Evolutionary conservation across 2,797 vertebrate genomes (phyloP).

Genomic region (Siniperca scherzeri): DNA sequence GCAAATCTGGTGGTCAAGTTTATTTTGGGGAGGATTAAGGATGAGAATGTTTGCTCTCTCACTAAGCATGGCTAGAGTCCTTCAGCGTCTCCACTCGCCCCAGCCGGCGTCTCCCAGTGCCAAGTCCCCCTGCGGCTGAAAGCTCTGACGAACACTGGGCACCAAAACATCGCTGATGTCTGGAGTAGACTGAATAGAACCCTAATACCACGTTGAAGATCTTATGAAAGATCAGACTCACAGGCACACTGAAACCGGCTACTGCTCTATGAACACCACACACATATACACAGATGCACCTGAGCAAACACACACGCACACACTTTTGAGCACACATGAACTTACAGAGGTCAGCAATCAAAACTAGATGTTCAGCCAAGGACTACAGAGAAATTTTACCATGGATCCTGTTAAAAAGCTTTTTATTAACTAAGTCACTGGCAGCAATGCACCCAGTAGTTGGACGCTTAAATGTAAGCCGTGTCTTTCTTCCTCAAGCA

Average conservation of each 20-base stretch:
- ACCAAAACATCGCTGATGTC: constrained; percentile 41
- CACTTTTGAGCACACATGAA: constrained; percentile 10
- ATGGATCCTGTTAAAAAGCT: neutral
- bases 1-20: constrained; percentile 49
- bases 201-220: constrained; percentile 25
- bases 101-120: constrained; percentile 13
- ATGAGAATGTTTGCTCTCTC: constrained; percentile 54
- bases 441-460: neutral
- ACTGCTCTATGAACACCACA: neutral
- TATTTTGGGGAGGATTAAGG: constrained; percentile 58
- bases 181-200: constrained; percentile 24
- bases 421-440: constrained; percentile 16
- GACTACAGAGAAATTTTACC: constrained; percentile 7
- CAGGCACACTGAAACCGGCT: neutral
- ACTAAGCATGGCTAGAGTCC: constrained; percentile 10
- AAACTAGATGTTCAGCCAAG: constrained; percentile 59
- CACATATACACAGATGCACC: constrained; percentile 20
- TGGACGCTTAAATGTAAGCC: neutral
- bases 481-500: neutral
- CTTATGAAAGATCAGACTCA: constrained; percentile 25
- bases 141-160: constrained; percentile 16
- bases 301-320: constrained; percentile 44
- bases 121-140: constrained; percentile 28
- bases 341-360: constrained; percentile 21
- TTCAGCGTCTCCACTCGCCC: constrained; percentile 9